Conservation (phyloP, 2,888 invertebrate genomes). For the Noctua comes region DNA sequence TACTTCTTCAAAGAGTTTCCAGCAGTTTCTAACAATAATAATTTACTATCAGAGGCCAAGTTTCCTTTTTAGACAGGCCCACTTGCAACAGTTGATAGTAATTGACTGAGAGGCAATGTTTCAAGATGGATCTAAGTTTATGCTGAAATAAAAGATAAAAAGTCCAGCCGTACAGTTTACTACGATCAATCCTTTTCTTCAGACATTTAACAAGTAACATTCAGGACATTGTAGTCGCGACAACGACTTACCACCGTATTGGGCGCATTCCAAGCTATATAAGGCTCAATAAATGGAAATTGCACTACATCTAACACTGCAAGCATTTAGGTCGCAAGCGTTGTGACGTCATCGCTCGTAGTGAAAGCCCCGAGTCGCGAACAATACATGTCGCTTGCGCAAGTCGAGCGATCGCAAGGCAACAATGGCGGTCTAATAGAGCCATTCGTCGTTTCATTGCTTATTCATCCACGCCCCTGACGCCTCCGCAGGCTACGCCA, state of each 20-base stretch:
- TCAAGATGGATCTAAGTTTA: constrained; percentile 6
- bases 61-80: constrained; percentile 18
- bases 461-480: constrained; percentile 90
- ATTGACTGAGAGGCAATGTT: constrained; percentile 11
- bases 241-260: constrained; percentile 73
- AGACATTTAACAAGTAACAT: constrained; percentile 68
- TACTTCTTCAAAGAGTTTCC: constrained; percentile 67
- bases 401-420: constrained; percentile 82
- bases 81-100: neutral
- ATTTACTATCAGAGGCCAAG: constrained; percentile 32
- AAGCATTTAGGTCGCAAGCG: constrained; percentile 83
- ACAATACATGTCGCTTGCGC: constrained; percentile 89
- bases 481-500: constrained; percentile 83
- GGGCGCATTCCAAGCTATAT: constrained; percentile 76
- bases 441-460: constrained; percentile 89
- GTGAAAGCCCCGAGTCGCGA: constrained; percentile 86
- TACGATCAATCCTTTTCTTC: constrained; percentile 52
- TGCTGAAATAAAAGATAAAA: constrained; percentile 38
- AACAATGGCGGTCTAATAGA: constrained; percentile 89
- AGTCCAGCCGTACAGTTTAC: constrained; percentile 39
- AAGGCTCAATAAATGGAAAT: constrained; percentile 83
- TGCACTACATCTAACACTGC: constrained; percentile 81
- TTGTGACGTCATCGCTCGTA: constrained; percentile 82
- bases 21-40: constrained; percentile 35
- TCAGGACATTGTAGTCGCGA: constrained; percentile 62